Percentiles rank a stretch among this genome's conserved stretches.
These are phyloP conservation scores for Lepus europaeus DNA, from an alignment of 2,113 vertebrate species.

Conservation along the genomic window DNA sequence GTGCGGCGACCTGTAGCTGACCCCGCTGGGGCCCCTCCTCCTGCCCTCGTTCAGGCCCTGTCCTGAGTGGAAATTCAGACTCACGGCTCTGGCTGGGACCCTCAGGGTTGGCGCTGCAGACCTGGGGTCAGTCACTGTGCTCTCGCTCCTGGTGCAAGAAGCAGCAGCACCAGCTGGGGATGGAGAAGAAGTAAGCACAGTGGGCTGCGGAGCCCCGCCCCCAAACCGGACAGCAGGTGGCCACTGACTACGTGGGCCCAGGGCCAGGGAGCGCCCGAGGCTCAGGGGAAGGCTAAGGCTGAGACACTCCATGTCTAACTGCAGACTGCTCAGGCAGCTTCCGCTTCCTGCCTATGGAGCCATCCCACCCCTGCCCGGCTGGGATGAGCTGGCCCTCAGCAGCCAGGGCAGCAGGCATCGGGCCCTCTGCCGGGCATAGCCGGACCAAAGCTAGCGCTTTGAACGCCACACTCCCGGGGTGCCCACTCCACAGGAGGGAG, in stretches of 20 bases:
- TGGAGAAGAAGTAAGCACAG: neutral
- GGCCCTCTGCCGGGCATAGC: neutral
- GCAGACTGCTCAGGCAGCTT: neutral
- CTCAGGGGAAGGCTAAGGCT: neutral
- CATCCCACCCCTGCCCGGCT: neutral
- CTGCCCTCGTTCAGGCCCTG: neutral
- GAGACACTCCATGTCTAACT: neutral
- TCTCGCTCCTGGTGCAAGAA: neutral
- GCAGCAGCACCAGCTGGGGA: neutral
- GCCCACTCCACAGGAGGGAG: no score
- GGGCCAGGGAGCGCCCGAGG: neutral
- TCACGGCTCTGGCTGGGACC: neutral
- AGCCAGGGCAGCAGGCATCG: neutral
- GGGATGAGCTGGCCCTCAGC: neutral
- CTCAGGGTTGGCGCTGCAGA: neutral
- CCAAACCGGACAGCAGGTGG: no score
- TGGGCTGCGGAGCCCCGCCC: no score
- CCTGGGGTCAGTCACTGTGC: neutral
- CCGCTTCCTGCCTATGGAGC: neutral
- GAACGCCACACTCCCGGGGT: no score
- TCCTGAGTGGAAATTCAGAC: neutral
- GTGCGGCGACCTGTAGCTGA: neutral
- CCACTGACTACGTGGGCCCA: rapidly evolving
- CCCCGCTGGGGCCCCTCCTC: neutral
- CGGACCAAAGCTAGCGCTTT: no score